Evolutionary conservation across 2,888 invertebrate genomes (phyloP).

Genomic region (Axea sp.): DNA sequence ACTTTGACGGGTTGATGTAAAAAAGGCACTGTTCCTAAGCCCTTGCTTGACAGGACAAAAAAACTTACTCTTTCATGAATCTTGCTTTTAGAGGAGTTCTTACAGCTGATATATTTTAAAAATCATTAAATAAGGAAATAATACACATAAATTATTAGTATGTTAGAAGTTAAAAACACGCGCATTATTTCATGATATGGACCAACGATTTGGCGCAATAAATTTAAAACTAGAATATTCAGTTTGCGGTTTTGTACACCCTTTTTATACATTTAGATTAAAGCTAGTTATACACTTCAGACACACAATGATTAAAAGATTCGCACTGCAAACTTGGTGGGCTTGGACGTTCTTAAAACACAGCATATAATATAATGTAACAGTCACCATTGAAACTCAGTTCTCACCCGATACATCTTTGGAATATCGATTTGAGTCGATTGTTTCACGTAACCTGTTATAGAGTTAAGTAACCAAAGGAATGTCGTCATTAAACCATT

Average conservation of each 20-base stretch:
- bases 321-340: slow-evolving; percentile 49
- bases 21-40: no score
- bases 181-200: slow-evolving; percentile 46
- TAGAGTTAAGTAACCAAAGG: slow-evolving; percentile 23
- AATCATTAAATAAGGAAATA: slow-evolving; percentile 15
- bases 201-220: slow-evolving; percentile 27
- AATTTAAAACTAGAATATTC: slow-evolving; percentile 46
- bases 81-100: no score
- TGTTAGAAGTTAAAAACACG: slow-evolving; percentile 5
- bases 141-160: slow-evolving; percentile 3
- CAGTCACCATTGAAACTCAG: slow-evolving; percentile 24
- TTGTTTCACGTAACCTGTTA: slow-evolving; percentile 10
- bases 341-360: slow-evolving; percentile 51
- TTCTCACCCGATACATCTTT: slow-evolving; percentile 34
- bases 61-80: no score
- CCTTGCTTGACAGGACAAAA: no score
- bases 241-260: slow-evolving; percentile 47
- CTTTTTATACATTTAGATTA: slow-evolving; percentile 53
- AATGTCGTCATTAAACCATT: slow-evolving; percentile 31
- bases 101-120: no score
- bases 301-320: slow-evolving; percentile 53
- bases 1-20: no score
- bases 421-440: slow-evolving; percentile 41
- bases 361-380: slow-evolving; percentile 38
- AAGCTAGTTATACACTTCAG: slow-evolving; percentile 49